Conservation (phyloP, 2,113 vertebrate genomes). For the Semicossyphus pulcher region DNA sequence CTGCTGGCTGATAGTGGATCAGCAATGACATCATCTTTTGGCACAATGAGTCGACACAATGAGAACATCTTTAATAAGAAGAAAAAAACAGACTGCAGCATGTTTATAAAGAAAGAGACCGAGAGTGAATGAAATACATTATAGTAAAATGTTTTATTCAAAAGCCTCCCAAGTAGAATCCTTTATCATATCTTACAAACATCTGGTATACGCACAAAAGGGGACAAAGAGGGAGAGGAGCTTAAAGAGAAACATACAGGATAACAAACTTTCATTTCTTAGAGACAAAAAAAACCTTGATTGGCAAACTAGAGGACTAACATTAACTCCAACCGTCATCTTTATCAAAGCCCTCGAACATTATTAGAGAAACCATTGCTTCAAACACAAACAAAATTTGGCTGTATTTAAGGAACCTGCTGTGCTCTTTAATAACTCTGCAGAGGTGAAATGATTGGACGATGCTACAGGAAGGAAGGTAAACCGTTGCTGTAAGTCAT, state of each 20-base stretch:
- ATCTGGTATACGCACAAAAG: slow-evolving; percentile 55
- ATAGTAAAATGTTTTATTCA: slow-evolving; percentile 80
- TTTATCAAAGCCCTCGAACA: background rate
- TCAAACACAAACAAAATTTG: slow-evolving; percentile 27
- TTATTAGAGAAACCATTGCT: slow-evolving; percentile 1
- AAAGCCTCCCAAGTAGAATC: slow-evolving; percentile 65
- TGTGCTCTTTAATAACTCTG: slow-evolving; percentile 57
- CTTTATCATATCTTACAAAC: slow-evolving; percentile 76
- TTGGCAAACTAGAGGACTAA: slow-evolving; percentile 55
- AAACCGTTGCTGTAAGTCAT: background rate
- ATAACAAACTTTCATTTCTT: slow-evolving; percentile 30
- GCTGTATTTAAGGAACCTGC: slow-evolving; percentile 14
- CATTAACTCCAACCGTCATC: slow-evolving; percentile 6
- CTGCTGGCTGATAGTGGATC: slow-evolving; percentile 57
- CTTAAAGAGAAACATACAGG: slow-evolving; percentile 55
- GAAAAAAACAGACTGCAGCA: background rate
- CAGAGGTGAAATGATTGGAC: slow-evolving; percentile 45
- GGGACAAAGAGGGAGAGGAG: slow-evolving; percentile 38
- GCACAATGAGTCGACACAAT: background rate
- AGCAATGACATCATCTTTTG: slow-evolving; percentile 56
- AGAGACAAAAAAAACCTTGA: slow-evolving; percentile 19
- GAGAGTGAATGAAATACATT: slow-evolving; percentile 15
- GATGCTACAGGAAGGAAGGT: slow-evolving; percentile 24
- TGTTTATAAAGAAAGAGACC: background rate
- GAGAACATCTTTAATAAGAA: too few relatives aligned